Conservation (phyloP, 2,113 vertebrate species). For the Clarias batrachus region DNA sequence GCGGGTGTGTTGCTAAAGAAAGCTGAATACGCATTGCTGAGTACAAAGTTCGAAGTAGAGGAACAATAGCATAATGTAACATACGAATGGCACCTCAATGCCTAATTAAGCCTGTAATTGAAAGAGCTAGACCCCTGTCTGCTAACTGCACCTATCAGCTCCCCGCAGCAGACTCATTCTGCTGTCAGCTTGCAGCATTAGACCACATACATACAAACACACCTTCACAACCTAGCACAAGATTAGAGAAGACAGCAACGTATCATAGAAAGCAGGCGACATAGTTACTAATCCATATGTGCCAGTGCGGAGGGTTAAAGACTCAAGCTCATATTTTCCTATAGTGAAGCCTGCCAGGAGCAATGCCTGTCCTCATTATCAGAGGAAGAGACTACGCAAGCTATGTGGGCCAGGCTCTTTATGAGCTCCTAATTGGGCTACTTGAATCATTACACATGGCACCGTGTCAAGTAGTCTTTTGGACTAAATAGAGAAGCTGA, state of each 20-base stretch:
- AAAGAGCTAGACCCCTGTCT: conserved; percentile 13
- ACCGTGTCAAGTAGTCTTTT: conserved; percentile 42
- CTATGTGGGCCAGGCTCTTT: conserved; percentile 45
- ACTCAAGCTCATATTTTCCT: conserved; percentile 13
- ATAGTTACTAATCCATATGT: conserved; percentile 24
- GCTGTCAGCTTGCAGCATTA: conserved; percentile 1
- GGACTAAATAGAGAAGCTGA: conserved; percentile 37
- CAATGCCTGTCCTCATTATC: conserved; percentile 48
- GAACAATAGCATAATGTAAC: background rate
- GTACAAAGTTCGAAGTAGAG: conserved; percentile 62
- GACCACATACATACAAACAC: conserved; percentile 34
- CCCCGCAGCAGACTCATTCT: conserved; percentile 9
- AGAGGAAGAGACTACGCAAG: conserved; percentile 19
- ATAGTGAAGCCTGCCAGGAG: conserved; percentile 41
- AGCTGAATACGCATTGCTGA: conserved; percentile 39
- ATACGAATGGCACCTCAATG: conserved; percentile 62
- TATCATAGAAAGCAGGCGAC: background rate
- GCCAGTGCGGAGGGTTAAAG: conserved; percentile 20
- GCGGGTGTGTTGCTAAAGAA: background rate
- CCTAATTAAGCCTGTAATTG: conserved; percentile 72
- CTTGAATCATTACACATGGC: conserved; percentile 42
- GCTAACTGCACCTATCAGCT: background rate
- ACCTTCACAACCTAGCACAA: background rate
- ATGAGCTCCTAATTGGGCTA: conserved; percentile 48
- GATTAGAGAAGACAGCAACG: background rate